These are phyloP conservation scores for Lymantria monacha DNA, from an alignment of 2,888 invertebrate species.

Conservation along the genomic window DNA sequence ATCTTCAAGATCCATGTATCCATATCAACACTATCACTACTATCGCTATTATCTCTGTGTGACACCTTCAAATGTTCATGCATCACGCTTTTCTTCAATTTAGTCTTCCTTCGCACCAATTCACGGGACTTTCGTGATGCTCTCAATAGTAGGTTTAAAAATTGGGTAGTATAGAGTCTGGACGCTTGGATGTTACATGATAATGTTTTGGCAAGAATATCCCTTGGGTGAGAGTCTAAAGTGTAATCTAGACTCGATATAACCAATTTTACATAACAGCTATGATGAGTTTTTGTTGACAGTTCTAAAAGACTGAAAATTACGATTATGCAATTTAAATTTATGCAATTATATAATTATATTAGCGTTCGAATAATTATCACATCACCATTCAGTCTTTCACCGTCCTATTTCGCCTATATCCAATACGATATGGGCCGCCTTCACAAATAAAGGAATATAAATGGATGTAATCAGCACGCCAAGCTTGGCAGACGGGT, in stretches of 20 bases:
- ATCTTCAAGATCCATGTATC: slow-evolving; percentile 93
- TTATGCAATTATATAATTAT: no score
- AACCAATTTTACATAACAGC: slow-evolving; percentile 96
- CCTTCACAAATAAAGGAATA: no score
- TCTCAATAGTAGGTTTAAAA: slow-evolving; percentile 92
- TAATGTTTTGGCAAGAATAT: slow-evolving; percentile 83
- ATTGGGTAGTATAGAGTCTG: slow-evolving; percentile 93
- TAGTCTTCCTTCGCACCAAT: slow-evolving; percentile 65
- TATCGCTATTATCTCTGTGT: slow-evolving; percentile 50
- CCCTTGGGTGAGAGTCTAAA: slow-evolving; percentile 86
- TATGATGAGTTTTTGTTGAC: slow-evolving; percentile 91
- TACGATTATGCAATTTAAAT: background rate
- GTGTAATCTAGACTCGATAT: slow-evolving; percentile 95
- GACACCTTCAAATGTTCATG: slow-evolving; percentile 56
- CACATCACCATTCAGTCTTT: no score
- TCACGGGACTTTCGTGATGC: slow-evolving; percentile 81
- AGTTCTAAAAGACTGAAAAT: slow-evolving; percentile 87
- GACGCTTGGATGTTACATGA: slow-evolving; percentile 82
- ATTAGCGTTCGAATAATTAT: no score
- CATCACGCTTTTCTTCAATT: slow-evolving; percentile 60
- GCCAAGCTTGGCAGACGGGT: no score
- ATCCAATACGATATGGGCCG: no score
- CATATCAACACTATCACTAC: slow-evolving; percentile 81
- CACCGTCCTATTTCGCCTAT: no score
- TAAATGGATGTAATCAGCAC: no score